Evolutionary conservation across 2,797 vertebrate species (phyloP).

Genomic region (Sebastes hopkinsi): DNA sequence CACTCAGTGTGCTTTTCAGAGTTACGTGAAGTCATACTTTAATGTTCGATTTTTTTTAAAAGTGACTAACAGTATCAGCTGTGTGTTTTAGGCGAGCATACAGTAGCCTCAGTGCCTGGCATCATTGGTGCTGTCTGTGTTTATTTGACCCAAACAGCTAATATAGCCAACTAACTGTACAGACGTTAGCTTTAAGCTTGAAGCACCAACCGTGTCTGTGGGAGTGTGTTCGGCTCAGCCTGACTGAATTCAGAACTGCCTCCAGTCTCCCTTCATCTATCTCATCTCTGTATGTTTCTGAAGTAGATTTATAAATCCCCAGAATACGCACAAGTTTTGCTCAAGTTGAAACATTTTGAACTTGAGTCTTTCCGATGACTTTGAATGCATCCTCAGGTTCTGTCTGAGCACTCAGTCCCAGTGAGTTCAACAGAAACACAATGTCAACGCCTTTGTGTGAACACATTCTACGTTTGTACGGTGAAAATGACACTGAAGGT

Average conservation of each 20-base stretch:
- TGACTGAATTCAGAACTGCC: background rate
- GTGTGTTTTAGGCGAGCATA: background rate
- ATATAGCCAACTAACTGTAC: background rate
- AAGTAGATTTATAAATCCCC: background rate
- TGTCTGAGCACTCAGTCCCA: background rate
- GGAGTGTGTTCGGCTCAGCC: background rate
- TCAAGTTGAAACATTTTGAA: background rate
- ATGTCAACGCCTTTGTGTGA: background rate
- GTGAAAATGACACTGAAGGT: no score
- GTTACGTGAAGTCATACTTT: slow-evolving; percentile 9
- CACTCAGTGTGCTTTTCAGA: background rate
- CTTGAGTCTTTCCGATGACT: background rate
- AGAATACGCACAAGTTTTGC: background rate
- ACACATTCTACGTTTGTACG: no score
- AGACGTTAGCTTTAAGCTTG: background rate
- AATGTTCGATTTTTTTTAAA: background rate
- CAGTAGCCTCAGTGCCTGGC: background rate
- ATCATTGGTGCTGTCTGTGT: background rate
- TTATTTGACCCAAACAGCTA: background rate
- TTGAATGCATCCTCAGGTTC: background rate
- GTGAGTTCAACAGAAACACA: background rate
- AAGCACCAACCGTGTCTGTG: background rate
- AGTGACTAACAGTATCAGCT: background rate
- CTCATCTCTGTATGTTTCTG: background rate
- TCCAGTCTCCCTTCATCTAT: background rate